Conservation (phyloP, 2,113 vertebrate species). For the Centropus unirufus region DNA sequence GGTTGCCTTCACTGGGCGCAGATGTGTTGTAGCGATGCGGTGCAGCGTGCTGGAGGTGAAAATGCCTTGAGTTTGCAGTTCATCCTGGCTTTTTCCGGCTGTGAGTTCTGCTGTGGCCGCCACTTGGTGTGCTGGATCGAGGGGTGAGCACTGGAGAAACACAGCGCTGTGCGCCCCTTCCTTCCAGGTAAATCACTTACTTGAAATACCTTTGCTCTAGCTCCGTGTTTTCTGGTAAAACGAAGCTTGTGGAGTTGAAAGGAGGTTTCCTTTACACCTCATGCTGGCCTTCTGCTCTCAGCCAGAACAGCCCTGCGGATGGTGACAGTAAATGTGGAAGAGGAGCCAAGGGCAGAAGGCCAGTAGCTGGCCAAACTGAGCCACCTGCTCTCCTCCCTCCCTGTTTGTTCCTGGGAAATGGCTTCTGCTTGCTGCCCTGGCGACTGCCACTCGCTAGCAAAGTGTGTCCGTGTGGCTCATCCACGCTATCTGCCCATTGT, state of each 20-base stretch:
- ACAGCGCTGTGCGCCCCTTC: not conserved
- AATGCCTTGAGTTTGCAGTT: not conserved
- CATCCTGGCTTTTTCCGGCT: not conserved
- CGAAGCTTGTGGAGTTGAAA: not conserved
- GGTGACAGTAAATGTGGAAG: not conserved
- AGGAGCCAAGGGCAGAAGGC: conserved; percentile 47
- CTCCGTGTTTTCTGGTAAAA: not conserved
- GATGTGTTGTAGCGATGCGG: not conserved
- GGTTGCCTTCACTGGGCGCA: not conserved
- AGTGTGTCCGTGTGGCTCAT: not conserved
- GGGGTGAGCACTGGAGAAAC: not conserved
- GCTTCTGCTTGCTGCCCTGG: conserved; percentile 14
- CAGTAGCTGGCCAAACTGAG: conserved; percentile 26
- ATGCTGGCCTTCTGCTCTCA: not conserved
- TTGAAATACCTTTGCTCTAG: not conserved
- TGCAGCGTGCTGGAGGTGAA: not conserved
- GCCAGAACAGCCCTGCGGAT: not conserved
- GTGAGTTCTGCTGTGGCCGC: not conserved
- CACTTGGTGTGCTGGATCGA: not conserved
- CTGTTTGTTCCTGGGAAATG: conserved; percentile 45
- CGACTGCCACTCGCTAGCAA: not conserved
- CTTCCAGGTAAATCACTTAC: not conserved
- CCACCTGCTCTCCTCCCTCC: conserved; percentile 54
- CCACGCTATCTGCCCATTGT: accelerated
- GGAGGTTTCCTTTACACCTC: not conserved